Conservation (phyloP, 2,113 vertebrate species). For the Sorex araneus region DNA sequence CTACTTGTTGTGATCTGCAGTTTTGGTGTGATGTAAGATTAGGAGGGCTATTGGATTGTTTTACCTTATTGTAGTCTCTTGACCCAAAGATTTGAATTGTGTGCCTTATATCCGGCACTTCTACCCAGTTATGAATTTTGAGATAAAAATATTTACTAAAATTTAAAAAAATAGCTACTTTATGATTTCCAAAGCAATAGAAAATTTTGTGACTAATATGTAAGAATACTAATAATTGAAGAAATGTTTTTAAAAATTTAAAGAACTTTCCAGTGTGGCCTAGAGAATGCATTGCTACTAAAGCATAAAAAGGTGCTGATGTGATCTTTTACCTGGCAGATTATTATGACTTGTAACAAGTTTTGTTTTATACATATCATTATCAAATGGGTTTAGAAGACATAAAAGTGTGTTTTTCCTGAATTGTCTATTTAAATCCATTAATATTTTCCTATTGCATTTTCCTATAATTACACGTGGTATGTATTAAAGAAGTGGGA, state of each 20-base stretch:
- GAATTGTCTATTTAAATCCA: conserved; percentile 60
- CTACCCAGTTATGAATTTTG: conserved; percentile 53
- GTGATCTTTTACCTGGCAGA: conserved; percentile 56
- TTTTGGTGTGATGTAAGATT: not conserved
- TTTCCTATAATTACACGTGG: conserved; percentile 64
- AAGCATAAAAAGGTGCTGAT: not conserved
- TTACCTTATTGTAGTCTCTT: conserved; percentile 56
- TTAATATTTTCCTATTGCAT: conserved; percentile 73
- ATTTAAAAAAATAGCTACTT: conserved; percentile 41
- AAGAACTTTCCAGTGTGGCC: conserved; percentile 40
- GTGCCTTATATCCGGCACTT: not conserved
- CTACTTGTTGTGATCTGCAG: not conserved
- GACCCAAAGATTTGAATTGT: conserved; percentile 67
- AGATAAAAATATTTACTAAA: conserved; percentile 60
- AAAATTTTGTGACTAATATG: conserved; percentile 55
- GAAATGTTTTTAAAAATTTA: conserved; percentile 20
- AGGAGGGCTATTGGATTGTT: not conserved
- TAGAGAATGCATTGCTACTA: conserved; percentile 32
- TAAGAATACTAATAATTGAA: conserved; percentile 64
- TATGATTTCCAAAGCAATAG: conserved; percentile 58
- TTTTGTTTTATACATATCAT: conserved; percentile 63
- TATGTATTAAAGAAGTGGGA: conserved; percentile 62
- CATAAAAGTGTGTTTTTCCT: conserved; percentile 69
- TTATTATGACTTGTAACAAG: conserved; percentile 76
- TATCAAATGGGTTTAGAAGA: conserved; percentile 64